Conservation (phyloP, 2,888 invertebrate species). For the Agrochola circellaris region DNA sequence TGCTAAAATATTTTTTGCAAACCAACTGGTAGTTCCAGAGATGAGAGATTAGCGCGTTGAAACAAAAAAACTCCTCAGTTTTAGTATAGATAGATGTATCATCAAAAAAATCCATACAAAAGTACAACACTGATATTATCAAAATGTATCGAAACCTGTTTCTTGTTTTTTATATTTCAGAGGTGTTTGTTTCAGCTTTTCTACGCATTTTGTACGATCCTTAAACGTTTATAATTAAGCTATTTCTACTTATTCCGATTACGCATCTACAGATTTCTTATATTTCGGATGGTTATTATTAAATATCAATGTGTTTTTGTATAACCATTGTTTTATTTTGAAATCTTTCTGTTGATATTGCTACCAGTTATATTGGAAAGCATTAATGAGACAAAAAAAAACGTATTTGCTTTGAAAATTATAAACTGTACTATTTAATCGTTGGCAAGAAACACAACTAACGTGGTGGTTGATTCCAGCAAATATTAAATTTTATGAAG, state of each 20-base stretch:
- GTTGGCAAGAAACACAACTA: constrained; percentile 6
- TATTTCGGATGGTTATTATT: not conserved
- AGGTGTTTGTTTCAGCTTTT: not conserved
- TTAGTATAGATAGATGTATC: too few species aligned
- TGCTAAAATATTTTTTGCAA: too few species aligned
- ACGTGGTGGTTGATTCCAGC: constrained; percentile 32
- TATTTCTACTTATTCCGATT: not conserved
- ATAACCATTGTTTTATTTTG: constrained; percentile 14
- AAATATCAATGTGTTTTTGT: not conserved
- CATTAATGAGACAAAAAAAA: not conserved
- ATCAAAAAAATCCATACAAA: too few species aligned
- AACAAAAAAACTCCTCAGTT: not conserved
- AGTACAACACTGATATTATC: not conserved
- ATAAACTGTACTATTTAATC: not conserved
- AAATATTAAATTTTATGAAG: constrained; percentile 50
- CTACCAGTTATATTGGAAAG: not conserved
- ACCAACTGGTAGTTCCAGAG: not conserved
- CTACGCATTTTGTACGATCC: not conserved
- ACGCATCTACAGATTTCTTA: too few species aligned
- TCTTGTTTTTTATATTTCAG: not conserved
- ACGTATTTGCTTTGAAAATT: not conserved
- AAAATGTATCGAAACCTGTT: not conserved
- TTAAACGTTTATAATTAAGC: too few species aligned
- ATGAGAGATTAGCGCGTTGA: not conserved
- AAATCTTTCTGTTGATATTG: not conserved